Evolutionary conservation across 2,113 vertebrate species (phyloP).

Genomic region (Coreoperca whiteheadi): DNA sequence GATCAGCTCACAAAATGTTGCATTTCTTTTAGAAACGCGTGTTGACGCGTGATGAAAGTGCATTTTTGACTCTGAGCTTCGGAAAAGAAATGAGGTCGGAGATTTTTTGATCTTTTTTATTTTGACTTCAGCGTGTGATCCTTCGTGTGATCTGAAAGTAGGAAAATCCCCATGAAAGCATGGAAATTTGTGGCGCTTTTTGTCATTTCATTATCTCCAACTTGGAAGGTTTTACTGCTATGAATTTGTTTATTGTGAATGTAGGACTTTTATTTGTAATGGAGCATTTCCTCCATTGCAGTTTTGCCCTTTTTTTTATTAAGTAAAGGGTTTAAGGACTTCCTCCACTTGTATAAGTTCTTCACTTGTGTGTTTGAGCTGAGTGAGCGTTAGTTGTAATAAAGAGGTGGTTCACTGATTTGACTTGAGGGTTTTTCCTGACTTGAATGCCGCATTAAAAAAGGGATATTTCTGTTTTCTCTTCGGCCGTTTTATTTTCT

Average conservation of each 20-base stretch:
- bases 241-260: not conserved
- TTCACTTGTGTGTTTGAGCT: not conserved
- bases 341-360: not conserved
- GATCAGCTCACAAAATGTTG: no score
- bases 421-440: constrained; percentile 12
- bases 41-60: not conserved
- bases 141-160: constrained; percentile 3
- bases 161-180: not conserved
- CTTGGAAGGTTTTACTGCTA: not conserved
- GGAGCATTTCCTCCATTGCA: not conserved
- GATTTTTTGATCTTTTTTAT: not conserved
- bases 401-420: constrained; percentile 7
- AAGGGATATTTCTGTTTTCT: constrained; percentile 41
- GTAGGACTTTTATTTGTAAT: not conserved
- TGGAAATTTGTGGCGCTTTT: not conserved
- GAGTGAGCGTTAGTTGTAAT: not conserved
- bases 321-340: not conserved
- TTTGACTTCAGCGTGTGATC: not conserved
- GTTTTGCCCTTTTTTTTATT: not conserved
- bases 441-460: constrained; percentile 34
- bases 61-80: not conserved
- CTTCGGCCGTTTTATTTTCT: constrained; percentile 34
- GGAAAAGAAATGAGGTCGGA: not conserved
- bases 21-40: not conserved
- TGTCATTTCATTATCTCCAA: constrained; percentile 6